Evolutionary conservation across 2,113 vertebrate species (phyloP).

Genomic region (Ciconia maguari): DNA sequence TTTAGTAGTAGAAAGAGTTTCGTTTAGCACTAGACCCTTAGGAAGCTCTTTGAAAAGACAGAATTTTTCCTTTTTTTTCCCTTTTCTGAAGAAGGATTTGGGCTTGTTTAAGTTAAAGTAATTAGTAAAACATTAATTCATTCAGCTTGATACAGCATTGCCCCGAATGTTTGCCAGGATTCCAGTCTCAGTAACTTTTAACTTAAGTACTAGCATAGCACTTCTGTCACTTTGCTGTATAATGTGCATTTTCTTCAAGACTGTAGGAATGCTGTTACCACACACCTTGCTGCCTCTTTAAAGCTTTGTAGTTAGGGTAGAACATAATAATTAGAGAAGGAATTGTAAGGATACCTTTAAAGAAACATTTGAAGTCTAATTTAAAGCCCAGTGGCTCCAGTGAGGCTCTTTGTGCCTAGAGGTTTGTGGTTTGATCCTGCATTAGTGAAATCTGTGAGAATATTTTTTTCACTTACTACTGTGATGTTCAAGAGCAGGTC

Average conservation of each 20-base stretch:
- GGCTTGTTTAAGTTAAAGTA: conserved; percentile 30
- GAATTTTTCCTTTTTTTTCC: not conserved
- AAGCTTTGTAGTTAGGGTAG: conserved; percentile 30
- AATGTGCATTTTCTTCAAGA: not conserved
- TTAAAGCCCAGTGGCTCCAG: not conserved
- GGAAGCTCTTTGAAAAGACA: conserved; percentile 3
- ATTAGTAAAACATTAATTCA: conserved; percentile 66
- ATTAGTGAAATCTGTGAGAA: not conserved
- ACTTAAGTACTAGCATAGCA: not conserved
- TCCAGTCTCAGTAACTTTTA: conserved; percentile 40
- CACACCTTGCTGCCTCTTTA: conserved; percentile 9
- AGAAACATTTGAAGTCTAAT: not conserved
- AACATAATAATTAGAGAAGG: not conserved
- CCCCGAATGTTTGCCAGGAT: conserved; percentile 61
- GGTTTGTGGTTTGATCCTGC: not conserved
- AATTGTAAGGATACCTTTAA: not conserved
- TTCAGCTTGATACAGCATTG: conserved; percentile 7
- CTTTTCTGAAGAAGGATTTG: conserved; percentile 15
- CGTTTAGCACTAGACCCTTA: not conserved
- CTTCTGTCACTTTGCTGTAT: conserved; percentile 8
- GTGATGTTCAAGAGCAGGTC: not conserved
- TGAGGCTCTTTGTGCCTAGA: not conserved
- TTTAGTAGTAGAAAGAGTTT: not conserved
- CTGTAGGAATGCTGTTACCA: conserved; percentile 32
- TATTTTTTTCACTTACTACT: not conserved